Conservation (phyloP, 1,140 invertebrate genomes). For the Aethina tumida region DNA sequence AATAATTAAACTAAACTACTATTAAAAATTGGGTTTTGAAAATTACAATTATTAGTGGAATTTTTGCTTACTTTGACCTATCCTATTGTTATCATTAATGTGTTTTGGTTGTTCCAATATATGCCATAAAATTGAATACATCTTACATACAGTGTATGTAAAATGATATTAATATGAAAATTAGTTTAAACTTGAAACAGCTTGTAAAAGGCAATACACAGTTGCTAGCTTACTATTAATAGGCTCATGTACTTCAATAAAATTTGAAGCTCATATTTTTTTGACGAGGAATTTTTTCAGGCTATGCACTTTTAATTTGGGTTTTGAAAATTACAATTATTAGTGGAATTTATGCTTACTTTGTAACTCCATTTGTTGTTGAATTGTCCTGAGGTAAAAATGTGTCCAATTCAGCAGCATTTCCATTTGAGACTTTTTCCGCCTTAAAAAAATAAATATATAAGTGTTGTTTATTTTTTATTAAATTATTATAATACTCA, state of each 20-base stretch:
- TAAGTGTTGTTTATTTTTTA: no score
- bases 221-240: background rate
- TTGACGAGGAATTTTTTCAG: constrained; percentile 9
- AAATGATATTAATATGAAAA: no score
- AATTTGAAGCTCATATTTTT: constrained; percentile 4
- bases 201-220: background rate
- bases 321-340: constrained; percentile 1
- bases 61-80: no score
- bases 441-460: constrained; percentile 24
- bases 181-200: no score
- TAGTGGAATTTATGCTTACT: constrained; percentile 21
- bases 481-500: no score
- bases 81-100: no score
- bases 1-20: no score
- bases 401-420: constrained; percentile 51
- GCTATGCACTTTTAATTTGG: constrained; percentile 6
- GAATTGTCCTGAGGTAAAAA: constrained; percentile 52
- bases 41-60: no score
- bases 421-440: constrained; percentile 27
- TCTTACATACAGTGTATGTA: no score
- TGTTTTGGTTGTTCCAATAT: no score
- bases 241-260: background rate
- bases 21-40: no score
- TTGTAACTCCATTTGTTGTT: constrained; percentile 35
- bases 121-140: no score